phyloP scores from a whole-genome alignment of 2,797 vertebrate species.

The Phataginus tetradactyla region DNA sequence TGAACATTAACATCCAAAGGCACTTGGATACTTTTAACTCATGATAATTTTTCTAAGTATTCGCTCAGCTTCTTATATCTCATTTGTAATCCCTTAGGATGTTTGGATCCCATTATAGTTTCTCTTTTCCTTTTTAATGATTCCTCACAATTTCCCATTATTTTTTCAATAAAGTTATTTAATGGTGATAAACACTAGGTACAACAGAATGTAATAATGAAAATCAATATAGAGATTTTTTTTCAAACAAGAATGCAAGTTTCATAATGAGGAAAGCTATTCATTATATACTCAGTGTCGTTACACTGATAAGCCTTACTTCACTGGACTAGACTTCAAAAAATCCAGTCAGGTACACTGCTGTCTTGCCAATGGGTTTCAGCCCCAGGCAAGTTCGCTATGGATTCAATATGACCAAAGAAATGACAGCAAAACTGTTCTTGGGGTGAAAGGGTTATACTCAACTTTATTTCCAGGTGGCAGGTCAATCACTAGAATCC shows the following conservation, averaged over 20 bases:
- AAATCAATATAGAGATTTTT: slow-evolving; percentile 50
- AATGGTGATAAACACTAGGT: neutral
- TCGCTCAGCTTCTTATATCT: neutral
- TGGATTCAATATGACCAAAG: too few relatives aligned
- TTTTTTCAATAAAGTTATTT: neutral
- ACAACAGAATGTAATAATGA: neutral
- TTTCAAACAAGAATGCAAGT: slow-evolving; percentile 7
- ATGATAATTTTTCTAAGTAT: neutral
- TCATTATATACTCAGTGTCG: slow-evolving; percentile 12
- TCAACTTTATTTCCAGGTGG: too few relatives aligned
- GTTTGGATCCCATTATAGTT: neutral
- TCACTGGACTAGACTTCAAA: neutral
- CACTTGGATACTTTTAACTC: slow-evolving; percentile 45
- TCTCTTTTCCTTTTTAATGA: neutral
- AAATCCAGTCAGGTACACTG: neutral
- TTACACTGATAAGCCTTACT: slow-evolving; percentile 37
- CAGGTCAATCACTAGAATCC: too few relatives aligned
- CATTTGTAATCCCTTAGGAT: neutral
- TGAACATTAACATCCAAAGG: slow-evolving; percentile 32
- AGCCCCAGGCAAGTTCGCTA: too few relatives aligned
- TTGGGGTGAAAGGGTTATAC: too few relatives aligned
- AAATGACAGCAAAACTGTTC: too few relatives aligned
- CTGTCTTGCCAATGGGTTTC: too few relatives aligned
- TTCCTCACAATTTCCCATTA: neutral
- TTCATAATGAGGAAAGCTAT: slow-evolving; percentile 68